A percentile compares a stretch with the other conserved stretches of the same genome.
These are phyloP conservation scores for Cottus gobio DNA, from an alignment of 2,113 vertebrate species.

Conservation along the genomic window DNA sequence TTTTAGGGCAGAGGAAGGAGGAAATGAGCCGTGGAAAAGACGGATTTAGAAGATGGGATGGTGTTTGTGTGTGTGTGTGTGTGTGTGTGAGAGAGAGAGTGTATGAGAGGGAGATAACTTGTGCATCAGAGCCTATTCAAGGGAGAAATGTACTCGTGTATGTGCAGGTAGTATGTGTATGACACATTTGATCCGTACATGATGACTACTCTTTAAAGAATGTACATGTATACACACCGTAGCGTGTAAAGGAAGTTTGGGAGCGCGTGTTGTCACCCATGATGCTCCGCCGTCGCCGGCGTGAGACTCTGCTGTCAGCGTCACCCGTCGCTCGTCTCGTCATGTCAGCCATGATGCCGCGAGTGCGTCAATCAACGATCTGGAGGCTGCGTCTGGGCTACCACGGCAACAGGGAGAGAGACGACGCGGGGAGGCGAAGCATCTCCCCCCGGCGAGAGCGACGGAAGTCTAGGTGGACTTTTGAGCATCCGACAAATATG, in stretches of 20 bases:
- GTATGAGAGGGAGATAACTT: constrained; percentile 5
- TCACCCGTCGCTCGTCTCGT: constrained; percentile 68
- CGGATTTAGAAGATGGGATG: constrained; percentile 58
- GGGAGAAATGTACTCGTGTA: neutral
- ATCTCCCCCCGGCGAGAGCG: constrained; percentile 28
- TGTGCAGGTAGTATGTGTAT: neutral
- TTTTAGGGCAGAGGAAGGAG: constrained; percentile 52
- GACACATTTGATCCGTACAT: constrained; percentile 4
- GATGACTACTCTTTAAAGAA: constrained; percentile 14
- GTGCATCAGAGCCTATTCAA: neutral
- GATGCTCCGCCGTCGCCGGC: constrained; percentile 35
- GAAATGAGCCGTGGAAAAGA: constrained; percentile 75
- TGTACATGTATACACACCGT: constrained; percentile 5
- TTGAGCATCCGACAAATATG: neutral
- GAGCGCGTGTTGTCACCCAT: constrained; percentile 29
- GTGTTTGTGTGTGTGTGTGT: constrained; percentile 30
- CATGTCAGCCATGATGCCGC: constrained; percentile 62
- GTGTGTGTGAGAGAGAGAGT: neutral
- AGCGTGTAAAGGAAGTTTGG: neutral
- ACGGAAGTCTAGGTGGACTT: constrained; percentile 30
- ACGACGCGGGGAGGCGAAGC: constrained; percentile 32
- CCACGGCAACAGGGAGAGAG: constrained; percentile 36
- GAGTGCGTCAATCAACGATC: constrained; percentile 57
- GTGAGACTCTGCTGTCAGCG: constrained; percentile 58
- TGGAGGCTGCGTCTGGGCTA: constrained; percentile 28